Evolutionary conservation across 2,797 vertebrate genomes (phyloP).

Genomic region (Natrix natrix): DNA sequence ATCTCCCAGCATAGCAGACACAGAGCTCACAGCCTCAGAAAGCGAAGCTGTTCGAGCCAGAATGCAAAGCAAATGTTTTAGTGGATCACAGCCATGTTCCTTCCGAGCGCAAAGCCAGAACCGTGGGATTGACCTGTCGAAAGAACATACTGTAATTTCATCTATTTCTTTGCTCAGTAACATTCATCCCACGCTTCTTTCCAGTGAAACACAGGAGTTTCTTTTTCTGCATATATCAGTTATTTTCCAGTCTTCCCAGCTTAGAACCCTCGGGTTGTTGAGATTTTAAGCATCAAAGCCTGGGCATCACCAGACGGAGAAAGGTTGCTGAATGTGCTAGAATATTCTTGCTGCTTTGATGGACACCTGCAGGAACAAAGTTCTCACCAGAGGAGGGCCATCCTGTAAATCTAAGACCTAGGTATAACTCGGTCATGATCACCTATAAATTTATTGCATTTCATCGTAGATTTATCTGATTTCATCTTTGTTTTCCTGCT

Average conservation of each 20-base stretch:
- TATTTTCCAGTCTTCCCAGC: neutral
- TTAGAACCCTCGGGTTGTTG: neutral
- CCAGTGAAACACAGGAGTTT: neutral
- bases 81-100: neutral
- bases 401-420: neutral
- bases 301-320: neutral
- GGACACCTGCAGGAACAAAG: neutral
- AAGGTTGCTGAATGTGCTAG: neutral
- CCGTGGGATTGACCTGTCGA: neutral
- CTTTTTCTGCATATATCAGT: neutral
- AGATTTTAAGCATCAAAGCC: neutral
- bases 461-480: neutral
- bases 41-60: neutral
- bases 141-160: neutral
- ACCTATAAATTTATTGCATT: neutral
- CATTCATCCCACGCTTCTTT: neutral
- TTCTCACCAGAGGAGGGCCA: neutral
- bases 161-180: neutral
- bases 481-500: neutral
- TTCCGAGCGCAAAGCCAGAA: neutral
- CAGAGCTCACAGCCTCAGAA: neutral
- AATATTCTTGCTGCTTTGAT: neutral
- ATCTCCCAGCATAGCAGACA: neutral
- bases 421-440: neutral
- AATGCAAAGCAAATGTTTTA: neutral